phyloP scores from a whole-genome alignment of 2,797 vertebrate species.

The Luscinia megarhynchos region DNA sequence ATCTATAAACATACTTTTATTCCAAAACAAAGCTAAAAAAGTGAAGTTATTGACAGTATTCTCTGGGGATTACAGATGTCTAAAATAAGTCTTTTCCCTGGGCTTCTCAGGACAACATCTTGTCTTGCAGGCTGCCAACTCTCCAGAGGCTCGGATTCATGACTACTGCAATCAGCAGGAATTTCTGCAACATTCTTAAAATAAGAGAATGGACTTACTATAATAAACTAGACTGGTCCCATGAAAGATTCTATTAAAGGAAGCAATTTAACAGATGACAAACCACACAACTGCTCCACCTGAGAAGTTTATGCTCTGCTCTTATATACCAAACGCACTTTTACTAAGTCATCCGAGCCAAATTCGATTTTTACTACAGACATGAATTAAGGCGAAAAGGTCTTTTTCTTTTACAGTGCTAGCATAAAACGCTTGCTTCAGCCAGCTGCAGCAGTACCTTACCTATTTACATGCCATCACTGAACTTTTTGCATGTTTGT shows the following conservation, averaged over 20 bases:
- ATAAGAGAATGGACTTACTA: background rate
- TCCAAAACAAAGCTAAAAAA: background rate
- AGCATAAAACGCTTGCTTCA: background rate
- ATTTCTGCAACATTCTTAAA: background rate
- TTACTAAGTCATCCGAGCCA: background rate
- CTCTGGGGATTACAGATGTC: background rate
- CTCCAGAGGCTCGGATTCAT: background rate
- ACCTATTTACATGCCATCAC: background rate
- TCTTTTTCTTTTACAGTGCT: background rate
- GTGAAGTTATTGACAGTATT: background rate
- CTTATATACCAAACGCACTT: background rate
- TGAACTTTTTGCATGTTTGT: background rate
- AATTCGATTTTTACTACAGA: background rate
- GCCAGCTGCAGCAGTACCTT: background rate
- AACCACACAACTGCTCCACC: background rate
- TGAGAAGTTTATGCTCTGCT: background rate
- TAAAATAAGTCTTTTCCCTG: background rate
- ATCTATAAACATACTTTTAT: background rate
- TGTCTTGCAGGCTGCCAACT: background rate
- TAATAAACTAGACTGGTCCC: background rate
- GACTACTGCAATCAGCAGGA: background rate
- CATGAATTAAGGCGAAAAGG: background rate
- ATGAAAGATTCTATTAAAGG: background rate
- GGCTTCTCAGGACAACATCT: background rate
- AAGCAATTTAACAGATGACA: background rate